Base-by-base conservation (phyloP, 2,113 vertebrate genomes). In the Jaculus jaculus region DNA sequence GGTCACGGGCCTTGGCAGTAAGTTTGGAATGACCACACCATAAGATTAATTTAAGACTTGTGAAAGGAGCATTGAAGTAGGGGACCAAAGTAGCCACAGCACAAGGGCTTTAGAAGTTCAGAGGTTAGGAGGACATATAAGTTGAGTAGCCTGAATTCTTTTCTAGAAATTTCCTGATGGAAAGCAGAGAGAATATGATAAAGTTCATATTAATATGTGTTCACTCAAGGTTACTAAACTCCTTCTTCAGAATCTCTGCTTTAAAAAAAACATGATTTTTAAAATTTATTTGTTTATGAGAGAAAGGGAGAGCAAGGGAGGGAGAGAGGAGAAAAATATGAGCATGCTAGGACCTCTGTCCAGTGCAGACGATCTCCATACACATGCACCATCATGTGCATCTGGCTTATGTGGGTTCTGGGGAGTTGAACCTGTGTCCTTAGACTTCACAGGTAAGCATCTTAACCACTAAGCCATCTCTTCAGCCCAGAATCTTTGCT, bases 151-250 rank as follows among this genome's bases (percentile, higher is more conserved):
- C 8, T 94, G 21, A 13, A 58, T 92, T 83, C 24, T 88, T 80
- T 92, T 74, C 73, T 77, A 89, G 77, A 72, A 42, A 37, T 90
- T 90, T 92, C 17, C 21, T 65, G 30, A 9, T 79, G 17, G 89
- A 42, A 61, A 42, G 24, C 73, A 77, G 68, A 87, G 68, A 77
- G 32, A 74, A 47, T 81, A 30, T 54, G 13, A 71, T 54, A 51
- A 82, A 61, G 15, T 15, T 71, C 61, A 17, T 7, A 1, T 54
- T 15, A 32, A n/a, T n/a, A n/a, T n/a, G 32, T 1, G 9, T 71
- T 39, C 34, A 17, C 51, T 20, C 2, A 4, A 60, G 42, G 16
- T 73, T 51, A 2, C 32, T 13, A 34, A 65, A 20, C n/a, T n/a
- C 58, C 23, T 61, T 84, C 60, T 11, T 13, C 42, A 42, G 58